Conservation (phyloP, 2,888 invertebrate genomes). For the Pterostichus niger region DNA sequence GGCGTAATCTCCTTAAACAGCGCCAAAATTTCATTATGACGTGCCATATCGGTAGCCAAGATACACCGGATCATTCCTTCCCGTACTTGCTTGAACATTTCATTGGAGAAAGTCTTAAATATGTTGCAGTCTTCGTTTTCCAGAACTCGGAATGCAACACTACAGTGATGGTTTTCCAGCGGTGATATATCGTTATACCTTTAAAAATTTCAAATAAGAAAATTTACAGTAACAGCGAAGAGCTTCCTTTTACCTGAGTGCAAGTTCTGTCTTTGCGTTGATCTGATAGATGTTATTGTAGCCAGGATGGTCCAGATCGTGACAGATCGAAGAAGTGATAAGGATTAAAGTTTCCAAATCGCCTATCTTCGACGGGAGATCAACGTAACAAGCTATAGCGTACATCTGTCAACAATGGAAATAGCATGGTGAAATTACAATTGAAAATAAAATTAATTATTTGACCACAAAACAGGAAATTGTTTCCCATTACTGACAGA, state of each 20-base stretch:
- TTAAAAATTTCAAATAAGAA: conserved; percentile 27
- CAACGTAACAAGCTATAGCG: conserved; percentile 87
- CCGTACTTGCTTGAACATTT: conserved; percentile 83
- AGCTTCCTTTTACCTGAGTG: conserved; percentile 79
- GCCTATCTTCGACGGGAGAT: conserved; percentile 84
- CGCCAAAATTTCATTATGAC: conserved; percentile 87
- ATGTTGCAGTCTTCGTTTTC: conserved; percentile 90
- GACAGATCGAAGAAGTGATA: conserved; percentile 89
- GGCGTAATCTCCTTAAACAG: conserved; percentile 85
- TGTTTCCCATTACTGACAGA: too few relatives aligned
- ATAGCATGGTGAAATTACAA: neutral
- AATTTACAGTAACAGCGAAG: neutral
- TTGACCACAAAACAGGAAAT: too few relatives aligned
- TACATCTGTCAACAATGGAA: conserved; percentile 83
- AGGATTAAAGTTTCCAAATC: conserved; percentile 88
- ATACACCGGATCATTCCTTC: conserved; percentile 90
- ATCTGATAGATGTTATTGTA: conserved; percentile 90
- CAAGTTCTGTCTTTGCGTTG: conserved; percentile 90
- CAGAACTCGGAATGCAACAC: conserved; percentile 89
- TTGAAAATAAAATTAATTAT: too few relatives aligned
- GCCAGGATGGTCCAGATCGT: conserved; percentile 89
- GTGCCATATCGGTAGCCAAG: conserved; percentile 88
- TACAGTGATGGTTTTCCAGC: conserved; percentile 92
- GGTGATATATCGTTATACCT: conserved; percentile 92
- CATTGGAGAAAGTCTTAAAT: conserved; percentile 83